A percentile compares a stretch with the other conserved stretches of the same genome.
Conservation (phyloP, 2,888 invertebrate genomes). For the Xylophagus ater region DNA sequence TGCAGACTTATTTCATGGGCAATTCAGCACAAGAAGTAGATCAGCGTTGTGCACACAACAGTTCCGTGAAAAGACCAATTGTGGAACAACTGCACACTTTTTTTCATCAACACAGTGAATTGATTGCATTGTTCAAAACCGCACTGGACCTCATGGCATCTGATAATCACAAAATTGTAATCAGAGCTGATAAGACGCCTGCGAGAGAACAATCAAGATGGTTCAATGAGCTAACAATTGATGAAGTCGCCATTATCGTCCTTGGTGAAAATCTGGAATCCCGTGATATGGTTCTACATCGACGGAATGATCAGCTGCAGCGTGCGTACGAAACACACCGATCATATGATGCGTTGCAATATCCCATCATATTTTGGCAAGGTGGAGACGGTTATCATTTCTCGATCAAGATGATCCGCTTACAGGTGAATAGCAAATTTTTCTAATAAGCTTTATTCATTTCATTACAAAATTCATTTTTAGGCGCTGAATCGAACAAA, state of each 20-base stretch:
- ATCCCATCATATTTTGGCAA: constrained; percentile 24
- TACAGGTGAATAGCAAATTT: neutral
- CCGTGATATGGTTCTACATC: constrained; percentile 25
- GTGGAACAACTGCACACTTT: constrained; percentile 8
- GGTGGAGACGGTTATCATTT: constrained; percentile 22
- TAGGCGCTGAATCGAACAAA: too few relatives aligned
- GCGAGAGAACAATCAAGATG: constrained; percentile 24
- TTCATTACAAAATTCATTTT: too few relatives aligned
- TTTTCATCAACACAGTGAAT: constrained; percentile 22
- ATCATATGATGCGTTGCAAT: constrained; percentile 31
- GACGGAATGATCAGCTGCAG: constrained; percentile 15
- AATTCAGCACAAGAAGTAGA: constrained; percentile 6
- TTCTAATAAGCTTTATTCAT: too few relatives aligned
- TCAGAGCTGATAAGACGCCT: constrained; percentile 28
- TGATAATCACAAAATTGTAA: constrained; percentile 27
- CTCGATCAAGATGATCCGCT: constrained; percentile 7
- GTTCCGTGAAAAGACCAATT: constrained; percentile 20
- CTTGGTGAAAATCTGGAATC: constrained; percentile 25
- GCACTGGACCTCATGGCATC: constrained; percentile 23
- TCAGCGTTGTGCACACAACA: constrained; percentile 7
- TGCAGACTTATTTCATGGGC: constrained; percentile 11
- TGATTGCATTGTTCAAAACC: constrained; percentile 24
- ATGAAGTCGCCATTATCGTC: constrained; percentile 30
- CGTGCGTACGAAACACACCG: constrained; percentile 23
- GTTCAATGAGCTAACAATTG: constrained; percentile 29